Conservation (phyloP, 1,140 invertebrate species). For the Diplogasteroides magnus region DNA sequence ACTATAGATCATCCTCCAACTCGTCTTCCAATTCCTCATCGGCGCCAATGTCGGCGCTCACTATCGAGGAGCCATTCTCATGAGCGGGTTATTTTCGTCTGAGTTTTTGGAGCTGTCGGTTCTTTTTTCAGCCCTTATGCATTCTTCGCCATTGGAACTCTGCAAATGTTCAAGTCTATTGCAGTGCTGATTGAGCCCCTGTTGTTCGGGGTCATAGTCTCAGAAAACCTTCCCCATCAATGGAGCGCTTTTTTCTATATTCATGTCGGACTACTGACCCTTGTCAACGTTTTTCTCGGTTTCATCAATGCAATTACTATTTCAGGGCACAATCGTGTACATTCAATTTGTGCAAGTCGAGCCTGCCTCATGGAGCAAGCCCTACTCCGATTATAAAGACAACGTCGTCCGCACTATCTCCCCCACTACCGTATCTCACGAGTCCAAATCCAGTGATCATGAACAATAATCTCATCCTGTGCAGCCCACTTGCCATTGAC, state of each 20-base stretch:
- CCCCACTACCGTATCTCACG: too few species aligned
- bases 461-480: too few species aligned
- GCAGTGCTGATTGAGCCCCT: neutral
- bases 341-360: neutral
- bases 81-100: neutral
- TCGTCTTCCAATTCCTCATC: neutral
- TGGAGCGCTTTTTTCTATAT: neutral
- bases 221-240: neutral
- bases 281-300: neutral
- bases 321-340: neutral
- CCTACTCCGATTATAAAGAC: too few species aligned
- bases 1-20: neutral
- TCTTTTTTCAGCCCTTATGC: neutral
- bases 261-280: neutral
- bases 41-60: neutral
- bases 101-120: neutral
- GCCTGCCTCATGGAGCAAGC: too few species aligned
- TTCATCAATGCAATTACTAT: neutral
- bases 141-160: neutral
- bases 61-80: neutral
- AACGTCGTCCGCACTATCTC: too few species aligned
- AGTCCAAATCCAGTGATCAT: too few species aligned
- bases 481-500: too few species aligned
- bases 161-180: neutral
- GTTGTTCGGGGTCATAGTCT: neutral